phyloP scores from a whole-genome alignment of 1,140 invertebrate species.

The Gonioctena quinquepunctata region DNA sequence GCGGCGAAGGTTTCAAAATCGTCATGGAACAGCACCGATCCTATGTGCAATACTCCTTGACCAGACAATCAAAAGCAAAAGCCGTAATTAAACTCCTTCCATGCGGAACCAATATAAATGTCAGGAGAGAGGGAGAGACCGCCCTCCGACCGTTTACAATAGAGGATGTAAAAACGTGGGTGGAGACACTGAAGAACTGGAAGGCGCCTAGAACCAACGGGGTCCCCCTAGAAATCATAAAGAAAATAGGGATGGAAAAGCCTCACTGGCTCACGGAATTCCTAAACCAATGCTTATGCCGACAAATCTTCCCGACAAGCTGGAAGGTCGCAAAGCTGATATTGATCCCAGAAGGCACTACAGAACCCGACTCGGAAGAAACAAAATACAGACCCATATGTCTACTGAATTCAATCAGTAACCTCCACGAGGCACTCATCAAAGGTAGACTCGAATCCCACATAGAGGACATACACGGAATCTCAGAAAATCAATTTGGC shows the following conservation, averaged over 20 bases:
- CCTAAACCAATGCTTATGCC: background rate
- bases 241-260: background rate
- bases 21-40: background rate
- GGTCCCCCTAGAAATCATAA: constrained; percentile 11
- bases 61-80: background rate
- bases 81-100: background rate
- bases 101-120: background rate
- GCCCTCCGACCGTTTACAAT: background rate
- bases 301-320: background rate
- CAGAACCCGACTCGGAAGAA: no score
- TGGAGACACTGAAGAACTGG: background rate
- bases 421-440: background rate
- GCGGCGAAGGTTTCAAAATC: constrained; percentile 13
- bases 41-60: background rate
- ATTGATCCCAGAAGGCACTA: background rate
- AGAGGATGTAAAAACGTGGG: background rate
- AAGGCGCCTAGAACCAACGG: constrained; percentile 16
- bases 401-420: background rate
- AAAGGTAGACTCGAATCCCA: background rate
- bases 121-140: background rate
- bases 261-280: background rate
- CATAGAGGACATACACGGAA: background rate
- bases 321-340: background rate
- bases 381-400: background rate
- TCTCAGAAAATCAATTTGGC: background rate